Base-by-base conservation (phyloP, 2,113 vertebrate genomes). In the Pelmatolapia mariae region DNA sequence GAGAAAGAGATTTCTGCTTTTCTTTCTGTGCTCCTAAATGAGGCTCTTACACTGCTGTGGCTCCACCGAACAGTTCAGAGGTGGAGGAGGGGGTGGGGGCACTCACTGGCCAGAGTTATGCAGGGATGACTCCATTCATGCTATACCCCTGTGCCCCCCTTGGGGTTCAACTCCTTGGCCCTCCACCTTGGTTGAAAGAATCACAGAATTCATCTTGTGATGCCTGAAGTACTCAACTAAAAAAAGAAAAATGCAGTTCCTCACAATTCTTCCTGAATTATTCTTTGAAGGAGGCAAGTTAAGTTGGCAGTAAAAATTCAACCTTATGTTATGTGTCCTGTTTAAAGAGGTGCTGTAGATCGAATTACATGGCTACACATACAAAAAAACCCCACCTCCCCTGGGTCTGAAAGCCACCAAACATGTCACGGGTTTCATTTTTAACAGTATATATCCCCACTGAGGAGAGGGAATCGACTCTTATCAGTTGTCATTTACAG, bases 1-100 rank as follows among this genome's bases (percentile, higher is more conserved):
- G 95, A 97, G 96, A 97, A 96, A 95, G 94, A 91, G 93, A 95
- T 95, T 96, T 96, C 91, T 93, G 91, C 91, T 87, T 94, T 94
- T 94, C 92, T 95, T 93, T 95, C 94, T 93, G 24, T 86, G 86
- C 80, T 87, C 91, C 93, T 94, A 96, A 96, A 96, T 95, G 95
- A 95, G 96, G 93, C 95, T 95, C 93, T 95, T 95, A 93, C 87
- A 80, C 94, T 82, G 91, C 90, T 63, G 85, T 92, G 90, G 88
- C 90, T 94, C 90, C 89, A 90, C 90, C 86, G 91, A 63, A 61
- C n/a, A 92, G 86, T 71, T 91, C 86, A 91, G 91, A 91, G 84
- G 26, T 82, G 66, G 59, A 82, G 85, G 61, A 56, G 29, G 40
- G 13, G 89, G 57, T n/a, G 59, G 10, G 89, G 82, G 59, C 57